A percentile compares a stretch with the other conserved stretches of the same genome.
Evolutionary conservation across 2,113 vertebrate genomes (phyloP).

Genomic region (Propithecus coquereli): DNA sequence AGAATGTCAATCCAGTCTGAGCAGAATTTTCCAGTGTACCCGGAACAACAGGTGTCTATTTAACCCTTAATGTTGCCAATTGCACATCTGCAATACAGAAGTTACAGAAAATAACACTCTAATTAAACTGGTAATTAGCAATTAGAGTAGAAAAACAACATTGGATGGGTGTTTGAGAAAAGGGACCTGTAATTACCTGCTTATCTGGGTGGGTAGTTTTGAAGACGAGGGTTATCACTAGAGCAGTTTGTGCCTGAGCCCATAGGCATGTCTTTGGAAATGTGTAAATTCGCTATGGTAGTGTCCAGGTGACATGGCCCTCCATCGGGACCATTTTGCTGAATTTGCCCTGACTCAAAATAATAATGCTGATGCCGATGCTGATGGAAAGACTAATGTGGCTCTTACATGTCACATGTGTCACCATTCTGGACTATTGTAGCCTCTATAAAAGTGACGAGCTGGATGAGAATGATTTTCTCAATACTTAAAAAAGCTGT

Average conservation of each 20-base stretch:
- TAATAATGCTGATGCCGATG: too few relatives aligned
- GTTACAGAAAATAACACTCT: not conserved
- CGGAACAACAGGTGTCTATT: not conserved
- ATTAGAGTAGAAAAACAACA: constrained; percentile 5
- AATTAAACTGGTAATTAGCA: not conserved
- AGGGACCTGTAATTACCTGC: not conserved
- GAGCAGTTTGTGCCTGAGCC: not conserved
- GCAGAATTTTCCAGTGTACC: not conserved
- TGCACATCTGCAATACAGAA: not conserved
- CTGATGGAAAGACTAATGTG: not conserved
- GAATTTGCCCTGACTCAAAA: not conserved
- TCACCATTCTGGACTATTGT: not conserved
- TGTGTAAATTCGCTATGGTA: not conserved
- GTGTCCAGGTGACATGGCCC: not conserved
- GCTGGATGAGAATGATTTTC: not conserved
- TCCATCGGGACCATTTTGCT: not conserved
- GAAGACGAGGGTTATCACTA: not conserved
- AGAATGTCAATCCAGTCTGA: not conserved
- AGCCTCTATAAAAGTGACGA: not conserved
- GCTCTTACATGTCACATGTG: not conserved
- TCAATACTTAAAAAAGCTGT: not conserved
- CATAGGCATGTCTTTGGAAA: not conserved
- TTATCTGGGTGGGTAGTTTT: not conserved
- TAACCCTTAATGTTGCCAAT: not conserved
- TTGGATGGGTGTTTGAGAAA: not conserved